Percentiles rank a stretch among this genome's conserved stretches.
These are phyloP conservation scores for Parazoanthus darwini DNA, from an alignment of 92 coral and sea anemone species.

Conservation along the genomic window DNA sequence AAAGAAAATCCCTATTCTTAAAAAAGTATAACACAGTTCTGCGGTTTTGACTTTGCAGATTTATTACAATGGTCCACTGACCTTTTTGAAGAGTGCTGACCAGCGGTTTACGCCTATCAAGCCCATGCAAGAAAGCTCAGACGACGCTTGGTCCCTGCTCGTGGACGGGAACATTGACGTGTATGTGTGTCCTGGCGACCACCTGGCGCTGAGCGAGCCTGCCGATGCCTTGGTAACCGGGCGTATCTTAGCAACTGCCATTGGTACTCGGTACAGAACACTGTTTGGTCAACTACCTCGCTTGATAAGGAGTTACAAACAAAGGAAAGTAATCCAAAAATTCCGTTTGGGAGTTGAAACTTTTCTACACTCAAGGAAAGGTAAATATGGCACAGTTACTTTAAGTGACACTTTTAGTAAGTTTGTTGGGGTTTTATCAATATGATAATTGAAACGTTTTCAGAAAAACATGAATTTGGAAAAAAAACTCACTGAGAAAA, in stretches of 20 bases:
- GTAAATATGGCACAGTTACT: background rate
- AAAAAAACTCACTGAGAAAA: too few species aligned
- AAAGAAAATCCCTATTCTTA: background rate
- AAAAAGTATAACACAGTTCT: background rate
- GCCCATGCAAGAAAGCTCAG: conserved; percentile 48
- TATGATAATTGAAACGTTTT: background rate
- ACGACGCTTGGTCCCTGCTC: conserved; percentile 51
- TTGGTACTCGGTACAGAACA: conserved; percentile 47
- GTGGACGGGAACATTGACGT: conserved; percentile 60
- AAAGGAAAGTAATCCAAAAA: conserved; percentile 48
- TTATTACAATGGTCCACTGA: conserved; percentile 54
- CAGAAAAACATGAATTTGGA: too few species aligned
- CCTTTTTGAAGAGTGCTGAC: conserved; percentile 53
- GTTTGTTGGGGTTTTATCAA: background rate
- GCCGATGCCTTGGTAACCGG: conserved; percentile 50
- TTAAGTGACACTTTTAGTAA: background rate
- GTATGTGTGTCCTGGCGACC: conserved; percentile 60
- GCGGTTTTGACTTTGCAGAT: conserved; percentile 19
- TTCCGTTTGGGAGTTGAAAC: conserved; percentile 46
- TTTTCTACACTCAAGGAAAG: conserved; percentile 51
- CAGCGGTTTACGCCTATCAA: conserved; percentile 49
- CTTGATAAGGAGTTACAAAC: conserved; percentile 44
- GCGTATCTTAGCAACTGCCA: conserved; percentile 51
- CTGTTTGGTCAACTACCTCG: conserved; percentile 41
- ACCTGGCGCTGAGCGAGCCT: conserved; percentile 55